phyloP scores from a whole-genome alignment of 2,888 invertebrate genomes.

The Caenorhabditis drosophilae region DNA sequence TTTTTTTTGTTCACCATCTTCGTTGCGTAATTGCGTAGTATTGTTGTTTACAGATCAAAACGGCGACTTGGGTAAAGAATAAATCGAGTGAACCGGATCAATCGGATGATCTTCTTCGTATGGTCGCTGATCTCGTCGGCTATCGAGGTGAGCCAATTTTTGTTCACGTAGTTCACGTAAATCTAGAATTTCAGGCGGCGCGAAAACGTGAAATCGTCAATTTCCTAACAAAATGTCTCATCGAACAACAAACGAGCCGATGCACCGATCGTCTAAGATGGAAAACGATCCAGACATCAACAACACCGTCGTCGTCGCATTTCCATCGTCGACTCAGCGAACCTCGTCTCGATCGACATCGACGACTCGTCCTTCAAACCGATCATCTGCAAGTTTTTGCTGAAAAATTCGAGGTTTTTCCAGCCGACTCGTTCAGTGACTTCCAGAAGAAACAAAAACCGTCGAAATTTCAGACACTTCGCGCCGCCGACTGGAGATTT shows the following conservation, averaged over 20 bases:
- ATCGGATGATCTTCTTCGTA: conserved; percentile 55
- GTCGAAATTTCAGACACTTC: conserved; percentile 31
- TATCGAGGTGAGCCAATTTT: conserved; percentile 27
- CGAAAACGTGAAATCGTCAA: conserved; percentile 40
- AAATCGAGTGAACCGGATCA: background rate
- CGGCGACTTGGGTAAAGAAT: too few species aligned
- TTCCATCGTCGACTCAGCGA: conserved; percentile 39
- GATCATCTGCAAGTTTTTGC: conserved; percentile 36
- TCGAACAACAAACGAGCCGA: conserved; percentile 30
- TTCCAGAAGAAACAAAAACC: too few species aligned
- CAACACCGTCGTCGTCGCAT: conserved; percentile 1
- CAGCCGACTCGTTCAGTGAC: too few species aligned
- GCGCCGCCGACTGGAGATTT: conserved; percentile 42
- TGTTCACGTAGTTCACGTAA: background rate
- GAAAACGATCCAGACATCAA: conserved; percentile 7
- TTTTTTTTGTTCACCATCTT: too few species aligned
- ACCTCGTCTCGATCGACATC: conserved; percentile 35
- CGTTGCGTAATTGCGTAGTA: too few species aligned
- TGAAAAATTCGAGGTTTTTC: conserved; percentile 33
- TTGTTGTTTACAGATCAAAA: too few species aligned
- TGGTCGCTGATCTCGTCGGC: conserved; percentile 62
- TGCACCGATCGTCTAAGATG: conserved; percentile 41
- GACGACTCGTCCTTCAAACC: conserved; percentile 32
- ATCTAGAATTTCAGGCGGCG: conserved; percentile 22
- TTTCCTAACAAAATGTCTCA: conserved; percentile 37